These are phyloP conservation scores for Xenopus laevis DNA, from an alignment of 2,113 vertebrate genomes.

Conservation along the genomic window DNA sequence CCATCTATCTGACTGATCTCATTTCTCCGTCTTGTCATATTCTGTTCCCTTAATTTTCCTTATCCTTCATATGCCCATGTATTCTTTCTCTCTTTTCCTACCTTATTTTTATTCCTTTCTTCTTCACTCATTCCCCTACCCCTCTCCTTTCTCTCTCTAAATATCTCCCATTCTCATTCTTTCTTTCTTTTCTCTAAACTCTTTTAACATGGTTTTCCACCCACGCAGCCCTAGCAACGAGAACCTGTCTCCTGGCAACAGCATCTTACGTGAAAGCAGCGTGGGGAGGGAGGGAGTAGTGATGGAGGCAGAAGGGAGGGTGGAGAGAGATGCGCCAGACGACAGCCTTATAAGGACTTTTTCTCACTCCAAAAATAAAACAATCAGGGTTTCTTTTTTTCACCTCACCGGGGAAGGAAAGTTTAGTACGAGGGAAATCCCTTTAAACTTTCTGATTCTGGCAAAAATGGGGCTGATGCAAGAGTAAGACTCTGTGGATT, in stretches of 20 bases:
- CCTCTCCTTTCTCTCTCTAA: not conserved
- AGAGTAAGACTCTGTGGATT: not conserved
- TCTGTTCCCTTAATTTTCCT: too few species aligned
- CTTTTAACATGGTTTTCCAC: conserved; percentile 45
- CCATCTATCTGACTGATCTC: too few species aligned
- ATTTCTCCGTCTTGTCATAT: too few species aligned
- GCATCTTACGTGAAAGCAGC: conserved; percentile 45
- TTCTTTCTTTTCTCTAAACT: conserved; percentile 29
- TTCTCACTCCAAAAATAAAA: conserved; percentile 43
- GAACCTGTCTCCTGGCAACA: conserved; percentile 44
- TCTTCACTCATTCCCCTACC: not conserved
- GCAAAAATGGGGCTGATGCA: not conserved
- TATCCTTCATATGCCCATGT: too few species aligned
- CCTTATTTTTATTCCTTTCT: conserved; percentile 3
- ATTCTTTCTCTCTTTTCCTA: not conserved
- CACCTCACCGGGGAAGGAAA: conserved; percentile 40
- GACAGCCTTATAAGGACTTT: conserved; percentile 45
- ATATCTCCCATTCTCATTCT: conserved; percentile 14
- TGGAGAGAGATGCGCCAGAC: conserved; percentile 43
- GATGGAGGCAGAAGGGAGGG: conserved; percentile 36
- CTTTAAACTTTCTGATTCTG: conserved; percentile 32
- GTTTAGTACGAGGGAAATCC: conserved; percentile 41
- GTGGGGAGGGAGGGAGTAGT: conserved; percentile 36
- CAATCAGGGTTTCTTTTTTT: conserved; percentile 38
- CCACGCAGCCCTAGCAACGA: conserved; percentile 45